Conservation (phyloP, 2,888 invertebrate genomes). For the Diploptera punctata region DNA sequence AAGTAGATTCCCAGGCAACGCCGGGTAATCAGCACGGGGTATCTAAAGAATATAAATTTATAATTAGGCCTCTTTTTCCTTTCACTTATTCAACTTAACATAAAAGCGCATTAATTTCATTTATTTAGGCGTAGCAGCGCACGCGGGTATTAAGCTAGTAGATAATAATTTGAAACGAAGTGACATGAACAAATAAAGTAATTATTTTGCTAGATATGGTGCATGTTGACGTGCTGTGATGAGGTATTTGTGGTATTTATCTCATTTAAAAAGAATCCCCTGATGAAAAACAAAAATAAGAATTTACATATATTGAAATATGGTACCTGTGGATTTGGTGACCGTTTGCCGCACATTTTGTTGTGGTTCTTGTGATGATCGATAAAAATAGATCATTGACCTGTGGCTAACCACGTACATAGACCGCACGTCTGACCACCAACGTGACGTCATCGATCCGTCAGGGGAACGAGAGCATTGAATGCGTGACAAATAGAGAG, state of each 20-base stretch:
- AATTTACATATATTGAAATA: background rate
- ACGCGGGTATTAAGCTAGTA: no score
- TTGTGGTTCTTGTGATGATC: background rate
- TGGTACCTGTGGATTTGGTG: conserved; percentile 18
- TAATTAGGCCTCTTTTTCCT: no score
- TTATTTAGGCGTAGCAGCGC: no score
- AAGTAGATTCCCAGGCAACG: no score
- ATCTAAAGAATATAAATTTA: no score
- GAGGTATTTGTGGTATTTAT: background rate
- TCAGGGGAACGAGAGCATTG: background rate
- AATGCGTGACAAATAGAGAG: background rate
- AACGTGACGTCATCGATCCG: background rate
- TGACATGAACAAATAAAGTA: background rate
- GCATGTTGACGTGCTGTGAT: background rate
- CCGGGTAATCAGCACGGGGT: no score
- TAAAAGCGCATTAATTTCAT: no score
- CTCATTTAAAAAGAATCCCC: background rate
- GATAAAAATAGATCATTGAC: conserved; percentile 10
- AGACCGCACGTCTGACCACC: conserved; percentile 14
- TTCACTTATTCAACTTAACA: no score
- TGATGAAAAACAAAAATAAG: background rate
- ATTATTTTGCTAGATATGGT: background rate
- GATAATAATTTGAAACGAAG: no score
- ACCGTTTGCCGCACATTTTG: background rate
- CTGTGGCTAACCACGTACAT: background rate